Evolutionary conservation across 2,888 invertebrate species (phyloP), one percentile per base, ranked within the genome.

Genomic region (Ischnura elegans): DNA sequence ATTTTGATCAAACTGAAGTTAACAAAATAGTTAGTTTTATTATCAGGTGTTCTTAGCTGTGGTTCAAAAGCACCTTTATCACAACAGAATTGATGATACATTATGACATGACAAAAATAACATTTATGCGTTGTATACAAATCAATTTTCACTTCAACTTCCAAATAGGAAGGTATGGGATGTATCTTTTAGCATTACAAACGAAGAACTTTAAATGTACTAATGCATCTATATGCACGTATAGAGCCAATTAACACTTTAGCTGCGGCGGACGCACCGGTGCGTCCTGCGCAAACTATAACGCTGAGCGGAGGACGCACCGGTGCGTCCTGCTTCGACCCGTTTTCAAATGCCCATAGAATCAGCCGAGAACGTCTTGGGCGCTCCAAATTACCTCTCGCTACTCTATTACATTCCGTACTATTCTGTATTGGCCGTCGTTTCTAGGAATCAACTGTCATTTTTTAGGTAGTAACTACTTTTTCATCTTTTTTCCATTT

Each of bases 121-220:
- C 90, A 66, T 66, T 25, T 13, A 42, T 90, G 43, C 43, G 43
- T 66, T 43, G 90, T 43, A 19, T 61, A 43, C 61, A 61, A 90
- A 90, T 55, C 43, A 61, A 90, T 90, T 90, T 90, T 66, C 61
- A 66, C 90, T 90, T 55, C n/a, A 90, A 66, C 61, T 90, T 90
- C 90, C 61, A 90, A 90, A 90, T 90, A 61, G 90, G 90, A 90
- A 90, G 61, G 90, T 90, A 90, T 61, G 90, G 90, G 90, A 90
- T 29, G 16, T 76, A 36, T 76, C 29, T 90, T 90, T 66, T 66
- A 61, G 90, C 43, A 90, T 61, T 90, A 90, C 90, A 90, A 90
- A 90, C 90, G 66, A 90, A 90, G 90, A 90, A 61, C 90, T 90
- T 90, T 90, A 43, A 76, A 55, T 90, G 90, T 61, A 90, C 55